A percentile compares a stretch with the other conserved stretches of the same genome.
These are phyloP conservation scores for Camelus bactrianus DNA, from an alignment of 2,113 vertebrate species.

Conservation along the genomic window DNA sequence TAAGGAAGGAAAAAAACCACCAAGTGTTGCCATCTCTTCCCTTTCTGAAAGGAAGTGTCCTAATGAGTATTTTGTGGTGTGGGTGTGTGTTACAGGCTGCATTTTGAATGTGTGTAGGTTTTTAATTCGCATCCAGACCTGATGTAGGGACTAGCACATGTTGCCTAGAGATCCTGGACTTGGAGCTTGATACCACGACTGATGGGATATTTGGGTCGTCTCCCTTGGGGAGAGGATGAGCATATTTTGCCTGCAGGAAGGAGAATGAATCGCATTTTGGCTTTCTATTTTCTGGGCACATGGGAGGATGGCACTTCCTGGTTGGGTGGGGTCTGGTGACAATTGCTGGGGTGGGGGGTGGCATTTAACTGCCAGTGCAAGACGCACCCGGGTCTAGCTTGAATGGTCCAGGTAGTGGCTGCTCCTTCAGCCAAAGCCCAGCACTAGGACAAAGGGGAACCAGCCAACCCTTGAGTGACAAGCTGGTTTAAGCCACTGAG, in stretches of 20 bases:
- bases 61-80: not conserved
- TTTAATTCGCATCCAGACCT: not conserved
- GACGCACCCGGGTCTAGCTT: not conserved
- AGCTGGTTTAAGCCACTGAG: not conserved
- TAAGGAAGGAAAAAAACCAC: constrained; percentile 32
- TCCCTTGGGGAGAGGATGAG: not conserved
- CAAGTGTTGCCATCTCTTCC: not conserved
- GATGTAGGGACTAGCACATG: not conserved
- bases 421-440: not conserved
- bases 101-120: not conserved
- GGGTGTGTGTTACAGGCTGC: not conserved
- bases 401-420: not conserved
- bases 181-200: not conserved
- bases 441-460: not conserved
- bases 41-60: not conserved
- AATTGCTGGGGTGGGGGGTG: not conserved
- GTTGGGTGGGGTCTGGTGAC: not conserved
- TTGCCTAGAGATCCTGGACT: not conserved
- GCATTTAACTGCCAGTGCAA: not conserved
- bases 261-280: not conserved
- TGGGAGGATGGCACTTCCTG: not conserved
- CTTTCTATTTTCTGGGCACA: not conserved
- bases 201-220: not conserved
- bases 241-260: not conserved
- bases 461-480: not conserved